Evolutionary conservation across 1,140 invertebrate species (phyloP).

Genomic region (Ips nitidus): DNA sequence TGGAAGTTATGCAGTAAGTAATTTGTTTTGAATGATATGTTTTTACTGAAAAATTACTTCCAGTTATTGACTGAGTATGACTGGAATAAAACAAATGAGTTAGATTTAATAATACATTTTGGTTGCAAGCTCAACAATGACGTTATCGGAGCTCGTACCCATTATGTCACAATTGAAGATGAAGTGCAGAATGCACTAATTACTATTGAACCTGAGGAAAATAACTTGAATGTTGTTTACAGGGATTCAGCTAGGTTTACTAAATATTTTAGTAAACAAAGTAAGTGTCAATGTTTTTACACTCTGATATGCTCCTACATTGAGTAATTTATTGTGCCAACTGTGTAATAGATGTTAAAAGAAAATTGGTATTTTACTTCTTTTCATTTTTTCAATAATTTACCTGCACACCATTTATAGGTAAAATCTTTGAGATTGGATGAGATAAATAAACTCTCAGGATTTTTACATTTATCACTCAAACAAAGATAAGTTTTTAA

Average conservation of each 20-base stretch:
- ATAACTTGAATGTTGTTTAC: conserved; percentile 69
- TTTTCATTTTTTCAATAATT: too few relatives aligned
- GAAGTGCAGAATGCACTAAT: conserved; percentile 53
- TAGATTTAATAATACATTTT: conserved; percentile 61
- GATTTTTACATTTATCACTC: too few relatives aligned
- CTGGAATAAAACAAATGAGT: conserved; percentile 55
- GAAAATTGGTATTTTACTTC: too few relatives aligned
- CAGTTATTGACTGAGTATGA: conserved; percentile 43
- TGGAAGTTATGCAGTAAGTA: conserved; percentile 63
- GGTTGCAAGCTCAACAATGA: conserved; percentile 52
- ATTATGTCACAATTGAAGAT: conserved; percentile 58
- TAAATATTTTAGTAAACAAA: conserved; percentile 49
- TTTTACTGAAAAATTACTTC: conserved; percentile 10
- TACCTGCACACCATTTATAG: too few relatives aligned
- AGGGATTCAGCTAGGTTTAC: conserved; percentile 61
- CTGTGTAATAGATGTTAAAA: too few relatives aligned
- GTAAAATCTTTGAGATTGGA: too few relatives aligned
- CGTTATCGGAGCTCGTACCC: conserved; percentile 54
- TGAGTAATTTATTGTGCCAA: conserved; percentile 38
- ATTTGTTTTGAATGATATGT: background rate
- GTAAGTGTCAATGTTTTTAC: conserved; percentile 47
- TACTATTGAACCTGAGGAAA: conserved; percentile 60
- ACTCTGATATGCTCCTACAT: conserved; percentile 48
- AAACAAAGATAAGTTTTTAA: too few relatives aligned
- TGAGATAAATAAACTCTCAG: too few relatives aligned